Conservation (phyloP, 2,797 vertebrate species). For the Sebastes jordani region DNA sequence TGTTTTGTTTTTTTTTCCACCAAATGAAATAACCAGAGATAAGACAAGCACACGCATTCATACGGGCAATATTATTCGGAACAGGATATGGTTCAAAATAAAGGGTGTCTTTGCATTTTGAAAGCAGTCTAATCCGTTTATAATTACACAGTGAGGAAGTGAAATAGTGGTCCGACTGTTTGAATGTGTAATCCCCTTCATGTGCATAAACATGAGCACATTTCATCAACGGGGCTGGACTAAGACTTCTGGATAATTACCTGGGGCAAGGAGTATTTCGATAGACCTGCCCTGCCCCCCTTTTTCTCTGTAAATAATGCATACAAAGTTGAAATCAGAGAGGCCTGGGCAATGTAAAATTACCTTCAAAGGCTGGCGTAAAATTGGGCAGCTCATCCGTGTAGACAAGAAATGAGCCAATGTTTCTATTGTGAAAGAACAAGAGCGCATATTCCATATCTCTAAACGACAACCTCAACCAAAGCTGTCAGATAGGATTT, state of each 20-base stretch:
- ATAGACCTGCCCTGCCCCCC: conserved; percentile 52
- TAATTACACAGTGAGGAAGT: conserved; percentile 80
- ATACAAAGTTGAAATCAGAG: conserved; percentile 80
- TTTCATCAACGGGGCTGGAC: conserved; percentile 74
- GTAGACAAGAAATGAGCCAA: conserved; percentile 89
- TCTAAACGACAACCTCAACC: conserved; percentile 44
- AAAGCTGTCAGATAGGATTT: conserved; percentile 56
- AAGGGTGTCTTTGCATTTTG: conserved; percentile 75
- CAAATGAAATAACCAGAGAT: conserved; percentile 56
- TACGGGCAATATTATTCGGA: conserved; percentile 57
- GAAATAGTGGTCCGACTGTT: conserved; percentile 72
- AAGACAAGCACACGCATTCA: conserved; percentile 56
- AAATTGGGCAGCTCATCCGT: conserved; percentile 91
- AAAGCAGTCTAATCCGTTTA: conserved; percentile 82
- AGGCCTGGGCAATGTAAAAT: conserved; percentile 84
- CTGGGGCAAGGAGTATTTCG: conserved; percentile 69
- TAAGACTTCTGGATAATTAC: conserved; percentile 78
- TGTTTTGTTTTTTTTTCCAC: conserved; percentile 2
- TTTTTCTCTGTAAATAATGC: conserved; percentile 70
- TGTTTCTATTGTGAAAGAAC: conserved; percentile 76
- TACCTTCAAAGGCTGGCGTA: conserved; percentile 85
- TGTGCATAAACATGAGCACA: conserved; percentile 80
- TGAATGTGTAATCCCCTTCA: conserved; percentile 78
- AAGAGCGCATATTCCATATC: conserved; percentile 48
- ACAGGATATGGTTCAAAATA: conserved; percentile 71